These are phyloP conservation scores for Drosophila ficusphila DNA, from an alignment of 1,140 invertebrate species.

Conservation along the genomic window DNA sequence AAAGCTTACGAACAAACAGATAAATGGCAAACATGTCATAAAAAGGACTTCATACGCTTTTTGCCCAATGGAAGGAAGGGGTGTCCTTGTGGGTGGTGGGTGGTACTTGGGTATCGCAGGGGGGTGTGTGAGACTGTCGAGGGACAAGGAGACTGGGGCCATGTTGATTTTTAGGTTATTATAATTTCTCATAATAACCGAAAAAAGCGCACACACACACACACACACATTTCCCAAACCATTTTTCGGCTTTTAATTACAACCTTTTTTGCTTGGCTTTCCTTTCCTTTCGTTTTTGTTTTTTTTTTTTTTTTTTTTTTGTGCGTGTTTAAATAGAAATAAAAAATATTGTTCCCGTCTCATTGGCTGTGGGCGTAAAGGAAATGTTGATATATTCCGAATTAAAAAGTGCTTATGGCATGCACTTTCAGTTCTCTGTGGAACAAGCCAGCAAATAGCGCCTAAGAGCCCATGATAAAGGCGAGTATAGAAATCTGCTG, in stretches of 20 bases:
- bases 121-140: too few species aligned
- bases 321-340: conserved; percentile 57
- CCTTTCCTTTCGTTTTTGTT: too few species aligned
- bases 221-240: conserved; percentile 17
- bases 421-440: conserved; percentile 45
- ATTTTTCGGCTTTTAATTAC: conserved; percentile 65
- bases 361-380: neutral
- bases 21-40: conserved; percentile 75
- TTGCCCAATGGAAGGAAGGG: conserved; percentile 26
- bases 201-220: conserved; percentile 47
- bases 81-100: neutral
- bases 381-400: conserved; percentile 54
- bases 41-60: conserved; percentile 73
- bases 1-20: conserved; percentile 62
- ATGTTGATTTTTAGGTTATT: conserved; percentile 74
- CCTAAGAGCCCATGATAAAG: neutral
- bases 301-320: neutral
- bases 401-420: conserved; percentile 58
- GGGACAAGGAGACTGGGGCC: conserved; percentile 12
- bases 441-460: conserved; percentile 39
- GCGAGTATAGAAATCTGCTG: conserved; percentile 40
- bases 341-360: conserved; percentile 43
- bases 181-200: conserved; percentile 78
- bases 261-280: conserved; percentile 49
- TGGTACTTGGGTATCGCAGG: neutral